Evolutionary conservation across 1,140 invertebrate species (phyloP).

Genomic region (Brachionus rubens): DNA sequence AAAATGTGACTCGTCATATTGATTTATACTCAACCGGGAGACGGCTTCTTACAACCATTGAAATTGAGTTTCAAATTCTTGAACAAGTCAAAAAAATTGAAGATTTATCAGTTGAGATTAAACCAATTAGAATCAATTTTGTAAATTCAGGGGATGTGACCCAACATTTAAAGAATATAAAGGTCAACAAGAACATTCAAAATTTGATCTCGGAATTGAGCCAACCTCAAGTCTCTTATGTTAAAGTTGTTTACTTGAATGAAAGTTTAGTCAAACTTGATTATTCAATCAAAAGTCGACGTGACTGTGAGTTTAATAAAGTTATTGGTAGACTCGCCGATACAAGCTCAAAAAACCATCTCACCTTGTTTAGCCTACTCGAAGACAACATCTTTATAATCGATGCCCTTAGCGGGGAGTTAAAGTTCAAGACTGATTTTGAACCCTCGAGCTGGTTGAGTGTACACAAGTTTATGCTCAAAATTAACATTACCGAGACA

Average conservation of each 20-base stretch:
- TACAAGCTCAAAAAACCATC: background rate
- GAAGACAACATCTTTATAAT: background rate
- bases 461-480: background rate
- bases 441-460: background rate
- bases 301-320: background rate
- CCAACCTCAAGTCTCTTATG: too few relatives aligned
- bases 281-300: background rate
- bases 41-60: background rate
- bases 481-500: background rate
- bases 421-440: slow-evolving; percentile 12
- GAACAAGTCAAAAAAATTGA: background rate
- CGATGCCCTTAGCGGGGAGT: background rate
- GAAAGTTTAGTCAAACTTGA: background rate
- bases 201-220: background rate
- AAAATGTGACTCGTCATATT: background rate
- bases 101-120: background rate
- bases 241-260: too few relatives aligned
- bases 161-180: background rate
- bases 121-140: slow-evolving; percentile 9
- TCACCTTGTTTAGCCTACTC: background rate
- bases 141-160: background rate
- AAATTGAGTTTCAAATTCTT: background rate
- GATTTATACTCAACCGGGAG: background rate
- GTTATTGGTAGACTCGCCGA: background rate
- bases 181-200: background rate